Conservation (phyloP, 2,888 invertebrate genomes). For the Drosophila greeni region DNA sequence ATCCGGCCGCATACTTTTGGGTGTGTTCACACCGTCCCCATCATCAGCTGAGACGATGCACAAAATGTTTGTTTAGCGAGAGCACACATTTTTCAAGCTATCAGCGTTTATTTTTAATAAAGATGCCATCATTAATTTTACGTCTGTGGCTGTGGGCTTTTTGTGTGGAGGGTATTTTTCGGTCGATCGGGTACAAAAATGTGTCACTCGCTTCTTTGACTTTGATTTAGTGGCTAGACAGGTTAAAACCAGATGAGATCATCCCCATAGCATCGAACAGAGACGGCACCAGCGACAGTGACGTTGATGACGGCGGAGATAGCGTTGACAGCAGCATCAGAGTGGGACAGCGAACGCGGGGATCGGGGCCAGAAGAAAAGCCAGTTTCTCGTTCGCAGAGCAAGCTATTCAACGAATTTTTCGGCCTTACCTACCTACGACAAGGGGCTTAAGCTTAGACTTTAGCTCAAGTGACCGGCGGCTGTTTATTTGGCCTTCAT, state of each 20-base stretch:
- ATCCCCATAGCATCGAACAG: slow-evolving; percentile 39
- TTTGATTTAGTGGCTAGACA: slow-evolving; percentile 74
- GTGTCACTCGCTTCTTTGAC: slow-evolving; percentile 70
- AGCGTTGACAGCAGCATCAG: slow-evolving; percentile 38
- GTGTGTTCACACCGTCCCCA: slow-evolving; percentile 41
- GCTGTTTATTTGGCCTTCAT: slow-evolving; percentile 47
- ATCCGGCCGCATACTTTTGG: slow-evolving; percentile 42
- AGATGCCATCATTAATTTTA: slow-evolving; percentile 62
- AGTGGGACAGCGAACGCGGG: slow-evolving; percentile 11
- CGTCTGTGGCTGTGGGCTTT: slow-evolving; percentile 17
- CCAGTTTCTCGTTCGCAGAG: slow-evolving; percentile 22
- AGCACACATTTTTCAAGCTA: slow-evolving; percentile 51
- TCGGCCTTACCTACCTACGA: slow-evolving; percentile 11
- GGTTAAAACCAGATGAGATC: slow-evolving; percentile 70
- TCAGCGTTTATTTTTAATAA: slow-evolving; percentile 70
- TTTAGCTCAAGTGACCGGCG: slow-evolving; percentile 24
- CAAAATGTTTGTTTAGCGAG: slow-evolving; percentile 48
- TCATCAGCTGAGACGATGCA: slow-evolving; percentile 36
- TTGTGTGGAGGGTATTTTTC: slow-evolving; percentile 41
- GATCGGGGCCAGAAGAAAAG: slow-evolving; percentile 2
- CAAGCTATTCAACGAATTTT: slow-evolving; percentile 33
- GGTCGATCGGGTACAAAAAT: slow-evolving; percentile 53
- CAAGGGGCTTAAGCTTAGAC: slow-evolving; percentile 19
- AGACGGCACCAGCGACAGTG: slow-evolving; percentile 28
- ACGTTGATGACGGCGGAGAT: slow-evolving; percentile 32